A percentile compares a stretch with the other conserved stretches of the same genome.
phyloP scores from a whole-genome alignment of 2,797 vertebrate species.

The Toxotes lorentzi region DNA sequence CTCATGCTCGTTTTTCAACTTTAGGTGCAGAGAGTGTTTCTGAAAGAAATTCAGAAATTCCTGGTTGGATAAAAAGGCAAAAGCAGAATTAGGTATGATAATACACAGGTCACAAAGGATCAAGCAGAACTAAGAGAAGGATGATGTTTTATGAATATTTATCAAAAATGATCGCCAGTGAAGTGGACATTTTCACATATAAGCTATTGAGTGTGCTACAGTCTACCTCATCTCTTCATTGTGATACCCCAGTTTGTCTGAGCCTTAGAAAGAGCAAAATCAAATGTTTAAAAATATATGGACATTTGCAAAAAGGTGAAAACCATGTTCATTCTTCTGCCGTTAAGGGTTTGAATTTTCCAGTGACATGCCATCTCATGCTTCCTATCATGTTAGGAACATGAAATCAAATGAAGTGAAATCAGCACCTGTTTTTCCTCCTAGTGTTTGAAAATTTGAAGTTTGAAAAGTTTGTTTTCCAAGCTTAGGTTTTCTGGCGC shows the following conservation, averaged over 20 bases:
- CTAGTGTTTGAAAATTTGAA: not conserved
- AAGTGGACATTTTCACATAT: not conserved
- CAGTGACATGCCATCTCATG: not conserved
- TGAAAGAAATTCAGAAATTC: not conserved
- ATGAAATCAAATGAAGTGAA: constrained; percentile 13
- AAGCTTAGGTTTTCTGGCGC: not conserved
- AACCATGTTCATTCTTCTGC: not conserved
- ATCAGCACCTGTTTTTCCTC: not conserved
- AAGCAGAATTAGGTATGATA: not conserved
- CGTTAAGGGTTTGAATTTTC: not conserved
- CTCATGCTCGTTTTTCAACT: not conserved
- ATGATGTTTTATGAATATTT: not conserved
- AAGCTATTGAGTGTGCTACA: not conserved
- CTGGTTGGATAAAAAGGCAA: not conserved
- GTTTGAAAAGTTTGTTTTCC: not conserved
- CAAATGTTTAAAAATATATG: not conserved
- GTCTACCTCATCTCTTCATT: not conserved
- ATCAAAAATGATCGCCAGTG: not conserved
- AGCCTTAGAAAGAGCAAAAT: not conserved
- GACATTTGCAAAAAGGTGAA: not conserved
- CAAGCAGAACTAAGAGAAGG: not conserved
- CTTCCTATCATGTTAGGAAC: not conserved
- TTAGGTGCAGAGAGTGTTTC: not conserved
- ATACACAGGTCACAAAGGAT: not conserved
- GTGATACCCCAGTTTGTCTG: not conserved